Evolutionary conservation across 1,140 invertebrate species (phyloP).

Genomic region (Papilio dardanus): DNA sequence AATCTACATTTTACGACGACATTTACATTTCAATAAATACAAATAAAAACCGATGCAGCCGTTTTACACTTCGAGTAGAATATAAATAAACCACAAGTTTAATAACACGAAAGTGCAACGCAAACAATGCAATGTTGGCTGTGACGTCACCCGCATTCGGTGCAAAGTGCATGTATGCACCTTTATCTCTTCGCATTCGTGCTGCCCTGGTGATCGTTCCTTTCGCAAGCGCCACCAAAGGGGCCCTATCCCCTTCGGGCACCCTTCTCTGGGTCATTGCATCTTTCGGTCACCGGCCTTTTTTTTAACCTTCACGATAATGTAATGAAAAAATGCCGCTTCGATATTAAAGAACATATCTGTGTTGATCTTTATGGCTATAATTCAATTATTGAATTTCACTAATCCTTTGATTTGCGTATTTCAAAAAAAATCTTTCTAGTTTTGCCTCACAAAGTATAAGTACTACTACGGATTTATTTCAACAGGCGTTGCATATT

Average conservation of each 20-base stretch:
- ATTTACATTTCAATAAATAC: not conserved
- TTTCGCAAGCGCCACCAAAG: slow-evolving; percentile 79
- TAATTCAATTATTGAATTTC: not conserved
- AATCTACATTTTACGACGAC: not conserved
- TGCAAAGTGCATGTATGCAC: slow-evolving; percentile 80
- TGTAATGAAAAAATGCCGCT: slow-evolving; percentile 48
- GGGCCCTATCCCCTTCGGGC: slow-evolving; percentile 79
- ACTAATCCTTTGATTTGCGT: not conserved
- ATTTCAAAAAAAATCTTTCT: not conserved
- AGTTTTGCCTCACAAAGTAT: not conserved
- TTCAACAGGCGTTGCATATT: not conserved
- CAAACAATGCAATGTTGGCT: slow-evolving; percentile 73
- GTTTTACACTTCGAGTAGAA: not conserved
- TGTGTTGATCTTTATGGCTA: not conserved
- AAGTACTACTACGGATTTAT: not conserved
- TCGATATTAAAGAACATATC: slow-evolving; percentile 36
- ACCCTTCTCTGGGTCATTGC: slow-evolving; percentile 78
- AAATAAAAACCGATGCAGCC: slow-evolving; percentile 36
- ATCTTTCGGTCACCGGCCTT: slow-evolving; percentile 65
- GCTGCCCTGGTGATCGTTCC: slow-evolving; percentile 74
- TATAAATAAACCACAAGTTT: slow-evolving; percentile 27
- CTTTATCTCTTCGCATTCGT: slow-evolving; percentile 72
- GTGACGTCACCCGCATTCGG: slow-evolving; percentile 75
- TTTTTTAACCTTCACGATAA: not conserved
- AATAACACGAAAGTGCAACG: slow-evolving; percentile 55